Conservation (phyloP, 2,797 vertebrate species). For the Euthynnus affinis region DNA sequence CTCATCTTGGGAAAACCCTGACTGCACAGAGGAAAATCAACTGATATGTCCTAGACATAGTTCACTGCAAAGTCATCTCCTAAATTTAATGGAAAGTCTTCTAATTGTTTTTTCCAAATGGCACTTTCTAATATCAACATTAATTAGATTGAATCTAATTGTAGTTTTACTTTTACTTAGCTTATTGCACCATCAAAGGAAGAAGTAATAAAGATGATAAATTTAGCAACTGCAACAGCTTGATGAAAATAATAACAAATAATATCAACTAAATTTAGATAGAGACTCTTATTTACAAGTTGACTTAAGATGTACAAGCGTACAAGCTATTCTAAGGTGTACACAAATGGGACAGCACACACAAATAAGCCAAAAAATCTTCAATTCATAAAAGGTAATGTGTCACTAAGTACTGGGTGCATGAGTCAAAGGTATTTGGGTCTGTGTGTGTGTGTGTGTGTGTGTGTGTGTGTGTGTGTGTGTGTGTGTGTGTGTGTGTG, state of each 20-base stretch:
- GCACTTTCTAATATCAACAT: conserved; percentile 6
- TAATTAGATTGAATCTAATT: not conserved
- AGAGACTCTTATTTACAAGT: conserved; percentile 1
- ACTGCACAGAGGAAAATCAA: not conserved
- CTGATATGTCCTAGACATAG: not conserved
- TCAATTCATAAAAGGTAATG: conserved; percentile 46
- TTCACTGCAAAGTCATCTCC: not conserved
- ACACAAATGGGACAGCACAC: not conserved
- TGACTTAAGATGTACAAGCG: not conserved
- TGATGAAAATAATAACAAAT: too few relatives aligned
- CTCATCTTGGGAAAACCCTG: not conserved
- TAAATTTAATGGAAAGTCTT: not conserved
- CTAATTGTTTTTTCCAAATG: not conserved
- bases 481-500: not conserved
- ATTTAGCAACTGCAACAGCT: not conserved
- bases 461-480: conserved; percentile 20
- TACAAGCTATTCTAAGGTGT: not conserved
- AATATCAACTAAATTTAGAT: not conserved
- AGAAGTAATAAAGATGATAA: not conserved
- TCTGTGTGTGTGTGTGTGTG: conserved; percentile 23
- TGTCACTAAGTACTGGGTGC: conserved; percentile 46
- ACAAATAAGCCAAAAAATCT: conserved; percentile 9
- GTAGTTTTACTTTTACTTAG: not conserved
- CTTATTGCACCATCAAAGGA: not conserved
- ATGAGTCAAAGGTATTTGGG: conserved; percentile 61